phyloP scores from a whole-genome alignment of 2,888 invertebrate species.

The Eudasyphora cyanicolor region DNA sequence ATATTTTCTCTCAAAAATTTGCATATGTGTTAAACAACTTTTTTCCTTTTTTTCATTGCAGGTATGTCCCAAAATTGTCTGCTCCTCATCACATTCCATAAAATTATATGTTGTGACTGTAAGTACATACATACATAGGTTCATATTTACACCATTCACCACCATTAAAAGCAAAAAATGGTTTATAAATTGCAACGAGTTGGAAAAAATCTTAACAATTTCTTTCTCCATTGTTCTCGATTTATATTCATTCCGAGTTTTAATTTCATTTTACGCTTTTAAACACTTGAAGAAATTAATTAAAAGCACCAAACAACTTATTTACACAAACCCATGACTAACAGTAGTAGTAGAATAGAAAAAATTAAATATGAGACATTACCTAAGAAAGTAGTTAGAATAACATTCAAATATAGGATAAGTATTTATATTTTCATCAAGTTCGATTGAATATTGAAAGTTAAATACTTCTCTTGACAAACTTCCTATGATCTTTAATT shows the following conservation, averaged over 20 bases:
- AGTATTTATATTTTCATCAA: too few relatives aligned
- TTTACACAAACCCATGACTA: background rate
- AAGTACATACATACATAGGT: slow-evolving; percentile 21
- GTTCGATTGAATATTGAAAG: too few relatives aligned
- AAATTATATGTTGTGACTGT: too few relatives aligned
- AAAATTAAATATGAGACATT: background rate
- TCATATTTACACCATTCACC: background rate
- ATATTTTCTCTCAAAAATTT: too few relatives aligned
- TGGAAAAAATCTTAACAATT: background rate
- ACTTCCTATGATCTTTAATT: too few relatives aligned
- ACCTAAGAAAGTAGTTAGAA: background rate
- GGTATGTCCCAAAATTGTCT: slow-evolving; percentile 45
- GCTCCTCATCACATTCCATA: too few relatives aligned
- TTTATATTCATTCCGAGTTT: slow-evolving; percentile 7
- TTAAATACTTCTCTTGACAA: too few relatives aligned
- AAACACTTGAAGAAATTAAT: slow-evolving; percentile 55
- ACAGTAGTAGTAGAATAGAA: too few relatives aligned
- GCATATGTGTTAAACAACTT: background rate
- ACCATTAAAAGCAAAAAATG: slow-evolving; percentile 12
- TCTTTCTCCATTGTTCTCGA: background rate
- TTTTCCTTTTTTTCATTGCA: slow-evolving; percentile 38
- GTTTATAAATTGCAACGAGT: background rate
- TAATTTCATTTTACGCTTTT: slow-evolving; percentile 43
- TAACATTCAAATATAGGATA: background rate
- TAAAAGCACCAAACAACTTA: slow-evolving; percentile 55